Conservation (phyloP, 2,113 vertebrate species). For the Dipodomys spectabilis region DNA sequence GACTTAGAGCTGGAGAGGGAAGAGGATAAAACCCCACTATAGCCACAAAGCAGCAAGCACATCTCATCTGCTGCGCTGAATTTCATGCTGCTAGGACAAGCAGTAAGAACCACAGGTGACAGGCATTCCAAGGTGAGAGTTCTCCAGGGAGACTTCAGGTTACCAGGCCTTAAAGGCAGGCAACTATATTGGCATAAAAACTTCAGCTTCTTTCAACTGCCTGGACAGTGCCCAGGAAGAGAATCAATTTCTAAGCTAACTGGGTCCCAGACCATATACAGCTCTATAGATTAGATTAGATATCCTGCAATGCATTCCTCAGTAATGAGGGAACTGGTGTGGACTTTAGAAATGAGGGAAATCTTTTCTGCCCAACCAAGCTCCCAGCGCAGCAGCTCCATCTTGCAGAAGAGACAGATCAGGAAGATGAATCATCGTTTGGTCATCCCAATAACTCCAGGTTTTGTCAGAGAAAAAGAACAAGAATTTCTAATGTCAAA, state of each 20-base stretch:
- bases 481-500: not conserved
- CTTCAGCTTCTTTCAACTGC: conserved; percentile 42
- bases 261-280: not conserved
- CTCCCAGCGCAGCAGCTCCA: not conserved
- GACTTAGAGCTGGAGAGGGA: not conserved
- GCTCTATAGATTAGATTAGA: conserved; percentile 45
- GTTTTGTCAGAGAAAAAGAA: not conserved
- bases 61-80: not conserved
- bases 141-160: not conserved
- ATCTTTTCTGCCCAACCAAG: not conserved
- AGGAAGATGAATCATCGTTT: rapidly evolving
- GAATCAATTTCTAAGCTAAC: conserved; percentile 65
- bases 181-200: not conserved
- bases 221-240: conserved; percentile 38
- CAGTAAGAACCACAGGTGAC: not conserved
- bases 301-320: conserved; percentile 22
- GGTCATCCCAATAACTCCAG: not conserved
- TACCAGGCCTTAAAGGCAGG: not conserved
- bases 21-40: not conserved
- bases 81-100: not conserved
- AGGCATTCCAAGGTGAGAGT: not conserved
- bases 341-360: not conserved
- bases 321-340: conserved; percentile 42
- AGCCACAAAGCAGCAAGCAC: not conserved
- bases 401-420: not conserved